Conservation (phyloP, 2,797 vertebrate genomes). For the Anguilla obscura region DNA sequence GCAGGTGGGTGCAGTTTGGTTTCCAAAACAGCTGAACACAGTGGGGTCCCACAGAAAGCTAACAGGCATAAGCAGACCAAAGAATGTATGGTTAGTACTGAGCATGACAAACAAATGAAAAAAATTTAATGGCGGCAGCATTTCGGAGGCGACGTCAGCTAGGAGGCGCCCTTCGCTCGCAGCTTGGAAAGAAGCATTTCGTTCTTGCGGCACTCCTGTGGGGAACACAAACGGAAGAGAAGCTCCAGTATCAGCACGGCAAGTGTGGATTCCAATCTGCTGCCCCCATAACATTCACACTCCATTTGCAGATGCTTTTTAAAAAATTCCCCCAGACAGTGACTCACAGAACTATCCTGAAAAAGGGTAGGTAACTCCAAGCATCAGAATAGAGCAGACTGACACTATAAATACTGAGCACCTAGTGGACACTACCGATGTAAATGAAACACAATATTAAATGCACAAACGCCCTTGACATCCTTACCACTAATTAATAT, state of each 20-base stretch:
- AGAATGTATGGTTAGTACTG: background rate
- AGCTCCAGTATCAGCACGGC: background rate
- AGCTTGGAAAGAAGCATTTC: constrained; percentile 90
- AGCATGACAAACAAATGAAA: background rate
- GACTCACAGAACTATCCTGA: background rate
- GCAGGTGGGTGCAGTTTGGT: background rate
- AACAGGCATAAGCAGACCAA: background rate
- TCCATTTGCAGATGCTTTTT: background rate
- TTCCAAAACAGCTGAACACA: background rate
- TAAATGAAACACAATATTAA: no score
- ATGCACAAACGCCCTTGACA: no score
- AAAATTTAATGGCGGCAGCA: background rate
- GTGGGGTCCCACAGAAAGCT: background rate
- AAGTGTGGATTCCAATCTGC: background rate
- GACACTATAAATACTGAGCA: background rate
- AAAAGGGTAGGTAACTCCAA: background rate
- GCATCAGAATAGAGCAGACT: background rate
- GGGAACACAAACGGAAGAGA: constrained; percentile 10
- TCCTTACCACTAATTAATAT: no score
- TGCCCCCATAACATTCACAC: background rate
- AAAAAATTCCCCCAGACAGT: background rate
- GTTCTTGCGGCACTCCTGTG: constrained; percentile 91
- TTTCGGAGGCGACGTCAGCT: constrained; percentile 30
- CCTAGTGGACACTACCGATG: background rate
- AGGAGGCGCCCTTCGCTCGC: constrained; percentile 77